Evolutionary conservation across 2,888 invertebrate genomes (phyloP), one percentile per base, ranked within the genome.

Genomic region (Heteropelma amictum): DNA sequence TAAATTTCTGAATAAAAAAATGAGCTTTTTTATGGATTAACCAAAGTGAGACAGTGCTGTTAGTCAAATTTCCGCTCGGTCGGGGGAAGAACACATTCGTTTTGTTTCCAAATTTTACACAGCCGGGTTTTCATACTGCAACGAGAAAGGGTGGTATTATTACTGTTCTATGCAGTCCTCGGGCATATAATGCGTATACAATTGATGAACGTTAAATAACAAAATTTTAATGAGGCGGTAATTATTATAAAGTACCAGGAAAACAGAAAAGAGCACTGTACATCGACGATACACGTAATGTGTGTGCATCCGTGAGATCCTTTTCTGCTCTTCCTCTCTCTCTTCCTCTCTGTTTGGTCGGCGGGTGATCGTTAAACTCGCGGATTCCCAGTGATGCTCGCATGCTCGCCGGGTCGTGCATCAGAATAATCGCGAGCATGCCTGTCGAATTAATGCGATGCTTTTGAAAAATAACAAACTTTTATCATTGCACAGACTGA

Each of bases 231-330:
- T 88, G 88, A 88, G 87, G 82, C 86, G 84, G 86, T 88, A 88
- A 88, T 88, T 88, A 88, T 88, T 88, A 87, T 88, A 88, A 88
- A 85, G 88, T 88, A 88, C 82, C 85, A 86, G 88, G 88, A 76
- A 72, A 88, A 78, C 85, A 88, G 86, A 80, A 87, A 80, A 79
- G 72, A 28, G 45, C 68, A 81, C 79, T 78, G 83, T 79, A 83
- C 79, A 79, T 78, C 79, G 79, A 76, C 73, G 75, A 68, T 76
- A 72, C 63, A 72, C 74, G 77, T 69, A 78, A 80, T 81, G 80
- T 82, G 84, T 77, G 79, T 49, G 71, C 35, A 58, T 67, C 70
- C 70, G 64, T 70, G 68, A 35, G 51, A 69, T 51, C 51, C 60
- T 53, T 49, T 51, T 28, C 17, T 26, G 28, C 54, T 35, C 35